Evolutionary conservation across 2,888 invertebrate genomes (phyloP).

Genomic region (Lathronympha strigana): DNA sequence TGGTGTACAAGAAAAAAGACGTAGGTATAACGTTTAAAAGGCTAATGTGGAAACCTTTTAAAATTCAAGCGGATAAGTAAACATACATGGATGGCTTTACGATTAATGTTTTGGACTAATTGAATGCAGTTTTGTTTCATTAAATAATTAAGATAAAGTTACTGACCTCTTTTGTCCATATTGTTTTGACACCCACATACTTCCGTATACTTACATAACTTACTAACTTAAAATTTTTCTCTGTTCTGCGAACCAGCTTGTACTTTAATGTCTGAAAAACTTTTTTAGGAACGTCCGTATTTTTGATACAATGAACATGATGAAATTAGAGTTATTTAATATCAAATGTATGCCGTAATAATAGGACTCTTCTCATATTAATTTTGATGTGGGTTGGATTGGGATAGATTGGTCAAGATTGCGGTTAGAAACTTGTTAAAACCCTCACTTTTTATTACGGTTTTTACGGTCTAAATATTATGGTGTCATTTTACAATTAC

Average conservation of each 20-base stretch:
- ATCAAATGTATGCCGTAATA: constrained; percentile 1
- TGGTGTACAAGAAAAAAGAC: constrained; percentile 15
- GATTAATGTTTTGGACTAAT: constrained; percentile 26
- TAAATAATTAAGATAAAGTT: constrained; percentile 9
- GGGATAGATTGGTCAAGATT: constrained; percentile 5
- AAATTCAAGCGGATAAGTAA: constrained; percentile 1
- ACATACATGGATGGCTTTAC: constrained; percentile 18
- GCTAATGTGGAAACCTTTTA: constrained; percentile 1
- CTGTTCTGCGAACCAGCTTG: too few relatives aligned
- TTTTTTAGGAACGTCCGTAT: background rate
- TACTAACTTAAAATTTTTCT: too few relatives aligned
- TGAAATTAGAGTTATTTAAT: background rate
- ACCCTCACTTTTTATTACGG: background rate
- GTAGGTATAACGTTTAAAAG: background rate
- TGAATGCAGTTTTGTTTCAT: constrained; percentile 23
- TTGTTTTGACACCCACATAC: constrained; percentile 4
- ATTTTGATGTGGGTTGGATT: constrained; percentile 6
- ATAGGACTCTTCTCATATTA: background rate
- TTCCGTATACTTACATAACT: background rate
- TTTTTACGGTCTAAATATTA: background rate
- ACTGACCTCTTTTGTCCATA: constrained; percentile 4
- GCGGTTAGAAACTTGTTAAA: constrained; percentile 6
- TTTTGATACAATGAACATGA: background rate
- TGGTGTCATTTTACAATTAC: constrained; percentile 18
- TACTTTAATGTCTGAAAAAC: background rate